Base-by-base conservation (phyloP, 2,113 vertebrate genomes). In the Vidua macroura region DNA sequence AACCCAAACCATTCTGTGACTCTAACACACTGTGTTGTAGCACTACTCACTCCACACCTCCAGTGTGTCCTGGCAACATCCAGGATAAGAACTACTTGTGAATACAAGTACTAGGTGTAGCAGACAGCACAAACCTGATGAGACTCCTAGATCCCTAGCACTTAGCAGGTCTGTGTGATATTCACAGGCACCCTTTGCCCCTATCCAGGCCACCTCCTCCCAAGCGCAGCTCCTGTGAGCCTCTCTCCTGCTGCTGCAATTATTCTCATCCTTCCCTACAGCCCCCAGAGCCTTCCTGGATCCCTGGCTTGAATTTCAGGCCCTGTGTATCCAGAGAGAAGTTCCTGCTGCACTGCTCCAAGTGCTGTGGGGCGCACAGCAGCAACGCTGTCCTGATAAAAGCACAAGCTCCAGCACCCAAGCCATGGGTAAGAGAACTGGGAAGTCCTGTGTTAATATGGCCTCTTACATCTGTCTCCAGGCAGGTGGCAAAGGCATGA, bases 281-380 rank as follows among this genome's bases (percentile, higher is more conserved):
- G 44, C 13, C 39, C n/a, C 35, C 1, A 1, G 6, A 39, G 5
- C 72, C 24, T 48, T 83, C 33, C 25, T 30, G 51, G 37, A 75
- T 22, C 43, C 35, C 60, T 59, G 20, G 28, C 28, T 44, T 25
- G 30, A 87, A 62, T 69, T 80, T 33, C 83, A 90, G 58, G 56
- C 73, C 35, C 35, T 48, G 14, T 5, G 14, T 20, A 35, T n/a
- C 35, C 48, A 49, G 25, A 64, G 41, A 44, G 53, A 88, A 60
- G 68, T 30, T 95, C 37, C 53, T 67, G 73, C 37, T 46, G 33
- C 60, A 25, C 37, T 2, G 4, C 51, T 91, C 24, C 1, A 1
- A 39, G 44, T 27, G 41, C 62, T 6, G 3, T 24, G 15, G 27
- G 62, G 28, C 0, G 1, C 55, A 73, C 0, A 0, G 59, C 3